phyloP scores from a whole-genome alignment of 2,113 vertebrate genomes.

The Loxodonta africana region DNA sequence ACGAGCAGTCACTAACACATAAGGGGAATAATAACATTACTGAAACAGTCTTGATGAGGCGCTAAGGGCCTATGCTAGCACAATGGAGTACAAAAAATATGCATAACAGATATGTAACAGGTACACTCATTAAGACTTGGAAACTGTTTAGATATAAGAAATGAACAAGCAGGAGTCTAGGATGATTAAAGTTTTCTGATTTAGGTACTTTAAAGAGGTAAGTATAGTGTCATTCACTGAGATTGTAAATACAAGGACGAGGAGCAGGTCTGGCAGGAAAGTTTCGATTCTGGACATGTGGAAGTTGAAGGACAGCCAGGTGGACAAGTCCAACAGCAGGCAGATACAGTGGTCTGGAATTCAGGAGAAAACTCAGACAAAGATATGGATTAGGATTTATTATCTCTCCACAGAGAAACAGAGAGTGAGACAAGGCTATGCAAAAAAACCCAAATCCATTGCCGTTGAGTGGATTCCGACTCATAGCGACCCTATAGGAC shows the following conservation, averaged over 20 bases:
- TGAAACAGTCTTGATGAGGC: not conserved
- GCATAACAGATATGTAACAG: not conserved
- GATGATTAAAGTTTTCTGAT: not conserved
- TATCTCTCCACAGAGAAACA: not conserved
- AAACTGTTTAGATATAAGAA: not conserved
- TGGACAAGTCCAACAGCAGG: not conserved
- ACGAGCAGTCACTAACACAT: constrained; percentile 26
- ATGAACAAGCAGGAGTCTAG: not conserved
- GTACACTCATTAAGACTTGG: not conserved
- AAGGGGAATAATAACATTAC: not conserved
- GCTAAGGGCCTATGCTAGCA: not conserved
- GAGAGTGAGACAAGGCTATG: not conserved
- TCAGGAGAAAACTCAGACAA: not conserved
- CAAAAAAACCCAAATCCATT: too few species aligned
- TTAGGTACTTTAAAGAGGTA: constrained; percentile 3
- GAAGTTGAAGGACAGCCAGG: not conserved
- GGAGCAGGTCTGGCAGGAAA: not conserved
- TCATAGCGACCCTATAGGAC: too few species aligned
- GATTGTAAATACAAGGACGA: not conserved
- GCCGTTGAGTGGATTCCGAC: too few species aligned
- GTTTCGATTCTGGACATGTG: not conserved
- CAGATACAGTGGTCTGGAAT: not conserved
- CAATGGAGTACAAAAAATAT: not conserved
- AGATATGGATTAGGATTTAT: not conserved
- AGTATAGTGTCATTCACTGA: not conserved